Evolutionary conservation across 2,888 invertebrate genomes (phyloP).

Genomic region (Danaus chrysippus): DNA sequence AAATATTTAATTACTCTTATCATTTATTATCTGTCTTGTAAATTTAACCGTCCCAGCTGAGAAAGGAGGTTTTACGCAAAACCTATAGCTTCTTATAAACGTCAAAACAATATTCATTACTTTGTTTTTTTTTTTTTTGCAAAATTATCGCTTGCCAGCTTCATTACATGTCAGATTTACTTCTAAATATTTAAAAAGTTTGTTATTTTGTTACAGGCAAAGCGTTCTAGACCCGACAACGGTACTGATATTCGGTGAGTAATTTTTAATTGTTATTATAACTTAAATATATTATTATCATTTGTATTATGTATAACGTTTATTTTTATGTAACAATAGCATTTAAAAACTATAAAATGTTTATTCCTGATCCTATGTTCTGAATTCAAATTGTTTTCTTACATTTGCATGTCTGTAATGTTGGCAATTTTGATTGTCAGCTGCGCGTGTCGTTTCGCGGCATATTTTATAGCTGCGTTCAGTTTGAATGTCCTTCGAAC

Average conservation of each 20-base stretch:
- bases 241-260: constrained; percentile 84
- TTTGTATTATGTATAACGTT: no score
- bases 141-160: no score
- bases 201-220: constrained; percentile 80
- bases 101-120: no score
- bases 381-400: constrained; percentile 17
- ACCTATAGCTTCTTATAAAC: no score
- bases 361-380: constrained; percentile 10
- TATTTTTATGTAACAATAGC: not conserved
- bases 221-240: constrained; percentile 83
- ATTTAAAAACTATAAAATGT: constrained; percentile 1
- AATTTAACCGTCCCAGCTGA: no score
- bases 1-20: no score
- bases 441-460: constrained; percentile 26
- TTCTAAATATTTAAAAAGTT: constrained; percentile 1
- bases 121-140: no score
- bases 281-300: not conserved
- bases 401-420: constrained; percentile 24
- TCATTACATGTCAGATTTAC: no score
- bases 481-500: constrained; percentile 24
- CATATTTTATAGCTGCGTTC: constrained; percentile 30
- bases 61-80: no score
- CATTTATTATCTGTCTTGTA: no score
- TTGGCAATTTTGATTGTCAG: constrained; percentile 32
- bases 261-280: not conserved